Evolutionary conservation across 1,140 invertebrate genomes (phyloP).

Genomic region (Teleopsis dalmanni): DNA sequence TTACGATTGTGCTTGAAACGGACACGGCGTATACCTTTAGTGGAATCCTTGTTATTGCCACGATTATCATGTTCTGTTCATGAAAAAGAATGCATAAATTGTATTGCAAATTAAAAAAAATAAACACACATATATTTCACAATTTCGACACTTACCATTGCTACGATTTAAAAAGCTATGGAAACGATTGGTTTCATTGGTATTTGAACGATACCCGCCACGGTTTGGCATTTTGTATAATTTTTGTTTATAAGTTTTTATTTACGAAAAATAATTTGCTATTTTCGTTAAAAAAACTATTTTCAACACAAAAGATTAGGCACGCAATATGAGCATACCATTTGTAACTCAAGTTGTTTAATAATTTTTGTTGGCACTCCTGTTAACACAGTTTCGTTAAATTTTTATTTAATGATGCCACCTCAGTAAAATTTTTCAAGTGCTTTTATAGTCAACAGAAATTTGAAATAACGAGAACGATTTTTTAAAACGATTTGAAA

Average conservation of each 20-base stretch:
- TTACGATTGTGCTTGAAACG: constrained; percentile 36
- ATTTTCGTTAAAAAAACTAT: constrained; percentile 6
- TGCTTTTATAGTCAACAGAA: too few species aligned
- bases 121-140: background rate
- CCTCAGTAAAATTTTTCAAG: too few species aligned
- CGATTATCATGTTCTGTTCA: constrained; percentile 3
- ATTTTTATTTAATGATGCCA: too few species aligned
- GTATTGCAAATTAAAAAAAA: background rate
- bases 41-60: constrained; percentile 22
- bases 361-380: too few species aligned
- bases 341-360: too few species aligned
- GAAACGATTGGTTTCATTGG: constrained; percentile 20
- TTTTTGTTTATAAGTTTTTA: too few species aligned
- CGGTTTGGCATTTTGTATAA: constrained; percentile 27
- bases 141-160: constrained; percentile 20
- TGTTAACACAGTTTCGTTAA: too few species aligned
- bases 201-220: constrained; percentile 19
- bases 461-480: too few species aligned
- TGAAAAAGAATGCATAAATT: background rate
- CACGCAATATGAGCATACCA: too few species aligned
- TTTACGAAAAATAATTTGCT: background rate
- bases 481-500: too few species aligned
- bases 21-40: constrained; percentile 30
- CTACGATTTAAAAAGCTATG: constrained; percentile 23
- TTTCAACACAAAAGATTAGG: too few species aligned